phyloP scores from a whole-genome alignment of 2,797 vertebrate genomes.

The Myotis daubentonii region DNA sequence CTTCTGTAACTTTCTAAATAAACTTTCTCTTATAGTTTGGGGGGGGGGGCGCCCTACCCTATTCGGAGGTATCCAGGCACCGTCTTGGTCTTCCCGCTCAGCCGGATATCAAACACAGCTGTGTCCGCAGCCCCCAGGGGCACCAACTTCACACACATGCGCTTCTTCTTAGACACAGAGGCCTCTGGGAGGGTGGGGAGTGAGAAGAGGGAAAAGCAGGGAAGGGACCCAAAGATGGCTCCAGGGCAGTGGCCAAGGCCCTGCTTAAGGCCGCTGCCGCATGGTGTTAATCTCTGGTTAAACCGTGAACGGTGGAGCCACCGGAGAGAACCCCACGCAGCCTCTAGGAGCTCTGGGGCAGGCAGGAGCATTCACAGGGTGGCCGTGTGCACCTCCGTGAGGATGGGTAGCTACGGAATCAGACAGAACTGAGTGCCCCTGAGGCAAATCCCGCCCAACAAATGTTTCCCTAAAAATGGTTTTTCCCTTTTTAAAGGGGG shows the following conservation, averaged over 20 bases:
- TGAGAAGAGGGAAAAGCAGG: neutral
- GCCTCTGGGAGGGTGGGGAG: conserved; percentile 79
- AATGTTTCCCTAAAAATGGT: neutral
- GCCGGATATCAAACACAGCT: conserved; percentile 89
- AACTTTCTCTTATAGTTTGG: neutral
- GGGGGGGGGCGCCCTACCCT: conserved; percentile 74
- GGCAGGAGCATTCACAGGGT: neutral
- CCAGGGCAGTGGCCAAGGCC: neutral
- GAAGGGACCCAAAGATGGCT: neutral
- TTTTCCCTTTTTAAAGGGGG: neutral
- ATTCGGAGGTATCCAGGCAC: conserved; percentile 86
- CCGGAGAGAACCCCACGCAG: neutral
- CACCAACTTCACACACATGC: conserved; percentile 88
- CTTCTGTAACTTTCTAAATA: neutral
- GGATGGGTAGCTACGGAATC: neutral
- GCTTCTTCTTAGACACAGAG: conserved; percentile 91
- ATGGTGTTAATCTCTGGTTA: neutral
- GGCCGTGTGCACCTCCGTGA: neutral
- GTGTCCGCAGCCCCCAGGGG: conserved; percentile 85
- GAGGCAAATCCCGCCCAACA: neutral
- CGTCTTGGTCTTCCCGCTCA: conserved; percentile 91
- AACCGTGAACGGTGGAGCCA: neutral
- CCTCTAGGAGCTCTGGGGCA: neutral
- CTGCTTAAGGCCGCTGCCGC: neutral
- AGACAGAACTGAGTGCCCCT: neutral